Percentiles rank a stretch among this genome's conserved stretches.
phyloP scores from a whole-genome alignment of 2,888 invertebrate species.

The Diarsia rubi region DNA sequence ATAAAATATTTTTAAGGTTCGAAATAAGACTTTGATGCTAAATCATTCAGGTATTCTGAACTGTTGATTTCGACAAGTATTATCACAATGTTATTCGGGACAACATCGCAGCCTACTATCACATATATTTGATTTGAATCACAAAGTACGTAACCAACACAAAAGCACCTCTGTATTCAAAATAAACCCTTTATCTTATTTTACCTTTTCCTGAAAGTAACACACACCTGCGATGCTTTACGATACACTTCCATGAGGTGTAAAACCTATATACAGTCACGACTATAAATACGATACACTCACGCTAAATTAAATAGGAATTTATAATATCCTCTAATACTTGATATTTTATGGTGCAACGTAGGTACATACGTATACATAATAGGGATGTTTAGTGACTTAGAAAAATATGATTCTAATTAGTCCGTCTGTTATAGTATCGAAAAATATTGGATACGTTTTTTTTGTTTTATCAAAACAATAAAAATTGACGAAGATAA shows the following conservation, averaged over 20 bases:
- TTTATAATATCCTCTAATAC: not conserved
- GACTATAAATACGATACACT: not conserved
- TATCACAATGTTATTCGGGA: not conserved
- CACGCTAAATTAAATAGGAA: not conserved
- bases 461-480: too few species aligned
- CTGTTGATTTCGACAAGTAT: not conserved
- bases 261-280: slow-evolving; percentile 1
- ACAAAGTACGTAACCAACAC: too few species aligned
- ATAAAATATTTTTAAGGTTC: too few species aligned
- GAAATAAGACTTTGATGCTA: not conserved
- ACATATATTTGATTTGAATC: too few species aligned
- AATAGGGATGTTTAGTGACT: too few species aligned
- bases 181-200: not conserved
- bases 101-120: too few species aligned
- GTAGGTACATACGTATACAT: too few species aligned
- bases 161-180: not conserved
- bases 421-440: too few species aligned
- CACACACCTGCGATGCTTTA: not conserved
- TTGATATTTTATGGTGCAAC: not conserved
- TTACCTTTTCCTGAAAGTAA: not conserved
- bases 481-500: too few species aligned
- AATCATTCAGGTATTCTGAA: not conserved
- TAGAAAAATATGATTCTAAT: too few species aligned
- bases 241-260: not conserved
- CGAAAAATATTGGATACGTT: too few species aligned